Evolutionary conservation across 1,140 invertebrate genomes (phyloP).

Genomic region (Sweltsa coloradensis): DNA sequence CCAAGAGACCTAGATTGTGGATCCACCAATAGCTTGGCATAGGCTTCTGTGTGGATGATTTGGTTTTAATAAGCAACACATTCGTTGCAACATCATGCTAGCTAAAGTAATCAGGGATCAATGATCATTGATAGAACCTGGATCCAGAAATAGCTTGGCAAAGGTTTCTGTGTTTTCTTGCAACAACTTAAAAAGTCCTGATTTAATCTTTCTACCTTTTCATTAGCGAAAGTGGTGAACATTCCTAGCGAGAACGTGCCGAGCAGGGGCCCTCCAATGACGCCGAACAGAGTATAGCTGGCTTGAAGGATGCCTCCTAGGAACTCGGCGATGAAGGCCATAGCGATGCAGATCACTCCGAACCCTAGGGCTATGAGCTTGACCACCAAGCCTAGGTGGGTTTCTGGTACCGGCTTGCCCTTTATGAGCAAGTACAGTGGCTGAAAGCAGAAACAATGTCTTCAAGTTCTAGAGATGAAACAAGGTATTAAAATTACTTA

Average conservation of each 20-base stretch:
- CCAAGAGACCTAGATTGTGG: too few relatives aligned
- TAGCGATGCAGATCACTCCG: constrained; percentile 50
- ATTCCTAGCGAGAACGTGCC: constrained; percentile 71
- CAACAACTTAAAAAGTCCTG: too few relatives aligned
- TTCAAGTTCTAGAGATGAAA: too few relatives aligned
- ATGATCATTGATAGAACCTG: too few relatives aligned
- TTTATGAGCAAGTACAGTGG: constrained; percentile 5
- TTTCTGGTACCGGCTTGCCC: constrained; percentile 7
- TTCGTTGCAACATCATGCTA: too few relatives aligned
- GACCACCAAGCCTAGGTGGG: constrained; percentile 16
- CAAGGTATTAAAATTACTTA: too few relatives aligned
- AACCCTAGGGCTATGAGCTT: constrained; percentile 53
- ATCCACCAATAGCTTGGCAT: too few relatives aligned
- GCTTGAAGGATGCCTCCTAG: constrained; percentile 61
- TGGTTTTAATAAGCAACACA: too few relatives aligned
- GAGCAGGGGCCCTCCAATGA: constrained; percentile 65
- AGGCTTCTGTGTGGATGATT: too few relatives aligned
- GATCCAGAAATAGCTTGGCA: too few relatives aligned
- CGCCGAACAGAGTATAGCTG: constrained; percentile 63
- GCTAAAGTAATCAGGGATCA: too few relatives aligned
- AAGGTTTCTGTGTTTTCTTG: too few relatives aligned
- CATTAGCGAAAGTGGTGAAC: constrained; percentile 46
- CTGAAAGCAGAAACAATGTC: constrained; percentile 4
- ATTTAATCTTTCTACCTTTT: constrained; percentile 35
- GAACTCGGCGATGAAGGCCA: constrained; percentile 61